Conservation (phyloP, 2,888 invertebrate genomes). For the Eretmocerus hayati region DNA sequence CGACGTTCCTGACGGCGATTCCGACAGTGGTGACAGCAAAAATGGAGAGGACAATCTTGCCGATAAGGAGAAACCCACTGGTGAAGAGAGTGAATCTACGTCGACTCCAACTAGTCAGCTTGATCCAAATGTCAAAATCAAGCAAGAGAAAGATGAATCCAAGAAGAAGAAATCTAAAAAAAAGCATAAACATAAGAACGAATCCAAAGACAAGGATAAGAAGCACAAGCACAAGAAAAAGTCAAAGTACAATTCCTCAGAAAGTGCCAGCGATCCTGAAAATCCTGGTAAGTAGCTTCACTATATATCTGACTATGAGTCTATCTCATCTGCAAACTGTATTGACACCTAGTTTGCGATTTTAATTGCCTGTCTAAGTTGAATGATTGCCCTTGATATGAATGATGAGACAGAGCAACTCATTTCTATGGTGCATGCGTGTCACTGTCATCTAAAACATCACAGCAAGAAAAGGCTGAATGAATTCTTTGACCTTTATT, state of each 20-base stretch:
- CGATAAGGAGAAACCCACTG: background rate
- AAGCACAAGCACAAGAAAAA: slow-evolving; percentile 46
- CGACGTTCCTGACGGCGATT: slow-evolving; percentile 45
- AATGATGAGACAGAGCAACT: too few species aligned
- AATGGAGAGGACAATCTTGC: background rate
- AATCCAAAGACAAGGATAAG: slow-evolving; percentile 16
- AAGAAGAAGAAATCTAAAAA: slow-evolving; percentile 39
- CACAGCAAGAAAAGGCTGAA: too few species aligned
- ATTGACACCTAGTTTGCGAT: too few species aligned
- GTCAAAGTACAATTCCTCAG: slow-evolving; percentile 37
- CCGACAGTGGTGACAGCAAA: slow-evolving; percentile 35
- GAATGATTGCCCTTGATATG: too few species aligned
- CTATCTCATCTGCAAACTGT: too few species aligned
- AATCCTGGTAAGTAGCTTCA: slow-evolving; percentile 10
- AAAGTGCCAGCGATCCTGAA: slow-evolving; percentile 26
- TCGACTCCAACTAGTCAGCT: background rate
- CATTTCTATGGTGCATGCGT: too few species aligned
- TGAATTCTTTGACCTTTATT: too few species aligned
- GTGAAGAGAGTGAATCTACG: background rate
- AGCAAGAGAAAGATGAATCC: slow-evolving; percentile 29
- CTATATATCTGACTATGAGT: too few species aligned
- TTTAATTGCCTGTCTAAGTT: too few species aligned
- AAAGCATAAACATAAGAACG: slow-evolving; percentile 27
- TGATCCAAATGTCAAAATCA: background rate
- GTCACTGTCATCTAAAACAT: too few species aligned